phyloP scores from a whole-genome alignment of 1,140 invertebrate genomes.

The Matsumurasca onukii region DNA sequence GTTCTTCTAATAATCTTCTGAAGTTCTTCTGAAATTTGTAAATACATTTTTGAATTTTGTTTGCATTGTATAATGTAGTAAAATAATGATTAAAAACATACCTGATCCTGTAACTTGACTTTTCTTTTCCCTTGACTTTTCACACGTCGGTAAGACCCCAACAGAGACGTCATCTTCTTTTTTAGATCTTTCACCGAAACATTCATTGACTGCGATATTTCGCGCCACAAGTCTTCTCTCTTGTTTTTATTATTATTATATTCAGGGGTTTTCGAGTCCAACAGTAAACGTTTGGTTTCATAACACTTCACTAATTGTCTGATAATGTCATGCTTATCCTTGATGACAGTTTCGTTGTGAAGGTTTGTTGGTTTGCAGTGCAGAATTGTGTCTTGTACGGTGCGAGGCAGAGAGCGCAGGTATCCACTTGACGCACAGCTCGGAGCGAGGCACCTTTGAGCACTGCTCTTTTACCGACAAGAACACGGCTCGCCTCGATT shows the following conservation, averaged over 20 bases:
- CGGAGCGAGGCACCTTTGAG: slow-evolving; percentile 7
- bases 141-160: background rate
- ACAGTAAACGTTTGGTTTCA: slow-evolving; percentile 22
- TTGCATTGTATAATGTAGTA: slow-evolving; percentile 15
- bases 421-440: slow-evolving; percentile 19
- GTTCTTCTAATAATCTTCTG: too few species aligned
- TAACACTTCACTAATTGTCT: too few species aligned
- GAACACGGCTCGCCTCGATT: slow-evolving; percentile 15
- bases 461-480: background rate
- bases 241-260: background rate
- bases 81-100: slow-evolving; percentile 24
- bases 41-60: background rate
- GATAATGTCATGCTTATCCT: background rate
- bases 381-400: slow-evolving; percentile 11
- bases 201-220: background rate
- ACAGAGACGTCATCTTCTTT: background rate
- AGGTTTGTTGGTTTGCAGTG: background rate
- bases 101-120: slow-evolving; percentile 27
- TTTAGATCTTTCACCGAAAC: background rate
- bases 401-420: slow-evolving; percentile 13
- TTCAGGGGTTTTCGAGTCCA: slow-evolving; percentile 4
- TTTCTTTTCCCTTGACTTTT: slow-evolving; percentile 16
- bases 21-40: too few species aligned
- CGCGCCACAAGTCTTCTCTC: slow-evolving; percentile 10
- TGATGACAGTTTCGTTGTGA: background rate